phyloP scores from a whole-genome alignment of 2,113 vertebrate species.

The Pseudolaguvia tuberculata region DNA sequence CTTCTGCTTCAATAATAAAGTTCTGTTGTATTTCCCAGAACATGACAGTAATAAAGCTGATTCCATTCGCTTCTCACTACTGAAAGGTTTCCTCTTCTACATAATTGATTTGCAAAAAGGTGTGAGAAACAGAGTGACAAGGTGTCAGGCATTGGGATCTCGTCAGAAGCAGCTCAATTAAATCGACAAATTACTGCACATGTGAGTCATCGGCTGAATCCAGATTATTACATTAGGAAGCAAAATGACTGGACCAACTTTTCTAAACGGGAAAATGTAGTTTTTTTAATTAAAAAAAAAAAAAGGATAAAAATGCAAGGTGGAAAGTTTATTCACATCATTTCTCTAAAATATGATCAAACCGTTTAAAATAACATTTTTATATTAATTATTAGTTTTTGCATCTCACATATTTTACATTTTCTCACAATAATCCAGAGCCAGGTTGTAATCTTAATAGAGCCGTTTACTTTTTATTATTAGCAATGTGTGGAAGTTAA shows the following conservation, averaged over 20 bases:
- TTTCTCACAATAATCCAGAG: background rate
- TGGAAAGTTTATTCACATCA: background rate
- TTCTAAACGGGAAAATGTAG: background rate
- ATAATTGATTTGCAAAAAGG: conserved; percentile 49
- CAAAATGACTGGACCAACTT: conserved; percentile 5
- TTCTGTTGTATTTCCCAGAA: background rate
- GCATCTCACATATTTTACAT: background rate
- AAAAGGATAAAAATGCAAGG: too few relatives aligned
- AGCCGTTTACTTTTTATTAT: conserved; percentile 29
- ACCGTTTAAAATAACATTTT: background rate
- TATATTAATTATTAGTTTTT: background rate
- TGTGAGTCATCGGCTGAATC: conserved; percentile 35
- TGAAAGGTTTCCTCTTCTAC: conserved; percentile 31
- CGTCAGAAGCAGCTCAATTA: conserved; percentile 35
- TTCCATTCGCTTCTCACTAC: conserved; percentile 17
- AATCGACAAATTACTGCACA: conserved; percentile 9
- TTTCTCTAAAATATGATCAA: background rate
- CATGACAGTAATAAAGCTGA: conserved; percentile 22
- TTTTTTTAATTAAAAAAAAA: background rate
- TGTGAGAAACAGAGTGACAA: conserved; percentile 31
- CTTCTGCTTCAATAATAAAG: too few relatives aligned
- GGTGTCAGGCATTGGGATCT: conserved; percentile 19
- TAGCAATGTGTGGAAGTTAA: conserved; percentile 20
- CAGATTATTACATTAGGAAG: conserved; percentile 44
- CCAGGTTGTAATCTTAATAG: conserved; percentile 24